Base-by-base conservation (phyloP, 1,140 invertebrate genomes). In the Pseudomyrmex gracilis region DNA sequence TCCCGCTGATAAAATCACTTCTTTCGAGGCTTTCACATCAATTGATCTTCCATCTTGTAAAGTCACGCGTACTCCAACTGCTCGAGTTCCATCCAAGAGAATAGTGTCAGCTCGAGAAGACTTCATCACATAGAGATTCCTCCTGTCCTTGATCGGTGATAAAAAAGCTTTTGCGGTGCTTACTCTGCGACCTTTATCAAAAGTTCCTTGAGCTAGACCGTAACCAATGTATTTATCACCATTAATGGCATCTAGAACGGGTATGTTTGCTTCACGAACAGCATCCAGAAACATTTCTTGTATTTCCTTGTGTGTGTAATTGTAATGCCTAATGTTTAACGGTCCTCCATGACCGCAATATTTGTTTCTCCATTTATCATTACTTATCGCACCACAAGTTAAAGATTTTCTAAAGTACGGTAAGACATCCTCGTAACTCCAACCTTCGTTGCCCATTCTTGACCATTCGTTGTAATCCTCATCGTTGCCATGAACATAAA, bases 401-500 rank as follows among this genome's bases (percentile, higher is more conserved):
- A 94, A 90, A 0, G 93, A 93, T 84, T 95, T 95, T 0, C 90
- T 92, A 71, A 96, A 96, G 83, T 95, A 96, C 0, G 95, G 95
- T 0, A 96, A 85, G 0, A 96, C 94, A 15, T 96, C 93, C 5
- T 96, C 94, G 89, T 95, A 97, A 12, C 87, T 90, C 95, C 95
- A 95, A 0, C 95, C 96, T 0, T 85, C 53, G 78, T 95, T 95
- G 0, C 96, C 96, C 22, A 94, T 90, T 9, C 87, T 84, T 5
- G 95, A 95, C 97, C 97, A 97, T 0, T 94, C 85, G 89, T 97
- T 95, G 87, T 95, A 97, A 87, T 97, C 97, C 8, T 89, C 90
- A 2, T 95, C 94, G 91, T 97, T 96, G 0, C 97, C 97, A 74
- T 96, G 94, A 0, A 97, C 93, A 90, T 98, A 97, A 1, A 97